Percentiles rank a stretch among this genome's conserved stretches.
Conservation (phyloP, 2,113 vertebrate genomes). For the Chloropsis cyanopogon region DNA sequence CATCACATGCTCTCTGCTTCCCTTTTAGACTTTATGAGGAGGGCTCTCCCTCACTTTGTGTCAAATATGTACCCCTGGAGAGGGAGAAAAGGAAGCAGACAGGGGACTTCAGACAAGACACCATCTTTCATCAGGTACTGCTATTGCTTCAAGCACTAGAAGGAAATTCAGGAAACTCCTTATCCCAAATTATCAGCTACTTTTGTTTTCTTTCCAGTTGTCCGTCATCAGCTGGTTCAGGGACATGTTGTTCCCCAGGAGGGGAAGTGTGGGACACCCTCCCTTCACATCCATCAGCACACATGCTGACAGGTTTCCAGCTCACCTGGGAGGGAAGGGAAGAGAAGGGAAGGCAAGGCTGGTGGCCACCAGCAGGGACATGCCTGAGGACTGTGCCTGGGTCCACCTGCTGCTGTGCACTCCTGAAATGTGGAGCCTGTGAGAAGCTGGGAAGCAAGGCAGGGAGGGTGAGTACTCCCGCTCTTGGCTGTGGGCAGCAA, state of each 20-base stretch:
- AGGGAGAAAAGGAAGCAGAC: background rate
- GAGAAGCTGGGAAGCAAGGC: background rate
- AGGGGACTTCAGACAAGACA: background rate
- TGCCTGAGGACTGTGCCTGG: background rate
- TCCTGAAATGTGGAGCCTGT: background rate
- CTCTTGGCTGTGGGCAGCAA: background rate
- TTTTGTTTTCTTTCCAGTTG: background rate
- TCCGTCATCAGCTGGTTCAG: background rate
- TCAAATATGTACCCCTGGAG: background rate
- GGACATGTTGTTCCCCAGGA: background rate
- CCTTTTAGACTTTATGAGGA: background rate
- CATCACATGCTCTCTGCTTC: background rate
- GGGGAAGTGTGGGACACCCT: background rate
- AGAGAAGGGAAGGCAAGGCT: background rate
- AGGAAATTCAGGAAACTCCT: background rate
- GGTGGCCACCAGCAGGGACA: background rate
- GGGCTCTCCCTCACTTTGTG: background rate
- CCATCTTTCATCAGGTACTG: background rate
- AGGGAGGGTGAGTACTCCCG: background rate
- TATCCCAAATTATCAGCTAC: background rate
- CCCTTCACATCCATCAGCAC: background rate
- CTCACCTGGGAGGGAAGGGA: background rate
- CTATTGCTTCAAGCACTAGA: background rate
- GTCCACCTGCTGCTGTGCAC: accelerated
- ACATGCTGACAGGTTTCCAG: accelerated